A percentile compares a stretch with the other conserved stretches of the same genome.
These are phyloP conservation scores for Orthosia cruda DNA, from an alignment of 2,888 invertebrate genomes.

Conservation along the genomic window DNA sequence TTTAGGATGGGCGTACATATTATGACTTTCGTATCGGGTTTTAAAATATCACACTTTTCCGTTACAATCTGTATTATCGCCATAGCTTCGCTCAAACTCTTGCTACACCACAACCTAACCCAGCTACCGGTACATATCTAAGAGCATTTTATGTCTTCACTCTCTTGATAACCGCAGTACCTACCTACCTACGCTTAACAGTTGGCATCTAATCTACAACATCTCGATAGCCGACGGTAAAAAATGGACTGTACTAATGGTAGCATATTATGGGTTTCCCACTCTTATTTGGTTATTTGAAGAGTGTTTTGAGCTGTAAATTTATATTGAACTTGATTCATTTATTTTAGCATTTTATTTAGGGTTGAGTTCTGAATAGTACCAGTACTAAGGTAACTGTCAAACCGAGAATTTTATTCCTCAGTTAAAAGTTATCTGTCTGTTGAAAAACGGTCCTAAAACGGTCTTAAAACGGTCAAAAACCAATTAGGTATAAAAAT, in stretches of 20 bases:
- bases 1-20: too few relatives aligned
- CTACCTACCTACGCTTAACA: slow-evolving; percentile 71
- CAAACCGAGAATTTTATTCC: too few relatives aligned
- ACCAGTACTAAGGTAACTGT: too few relatives aligned
- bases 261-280: slow-evolving; percentile 16
- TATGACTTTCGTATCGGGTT: too few relatives aligned
- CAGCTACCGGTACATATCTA: slow-evolving; percentile 79
- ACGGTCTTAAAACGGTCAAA: too few relatives aligned
- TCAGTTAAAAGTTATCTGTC: too few relatives aligned
- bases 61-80: slow-evolving; percentile 5
- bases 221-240: slow-evolving; percentile 75
- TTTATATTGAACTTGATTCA: background rate
- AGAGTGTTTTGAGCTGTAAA: background rate
- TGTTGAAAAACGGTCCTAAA: too few relatives aligned
- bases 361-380: too few relatives aligned
- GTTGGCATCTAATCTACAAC: slow-evolving; percentile 80
- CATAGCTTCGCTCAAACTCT: slow-evolving; percentile 16
- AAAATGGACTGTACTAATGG: slow-evolving; percentile 49
- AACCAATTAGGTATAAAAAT: too few relatives aligned
- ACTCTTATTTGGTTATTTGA: slow-evolving; percentile 2
- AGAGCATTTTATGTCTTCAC: slow-evolving; percentile 77
- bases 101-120: slow-evolving; percentile 53
- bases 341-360: background rate
- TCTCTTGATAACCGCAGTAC: slow-evolving; percentile 73
- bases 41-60: too few relatives aligned